A percentile compares a stretch with the other conserved stretches of the same genome.
Conservation (phyloP, 2,888 invertebrate genomes). For the Tachystola acroxantha region DNA sequence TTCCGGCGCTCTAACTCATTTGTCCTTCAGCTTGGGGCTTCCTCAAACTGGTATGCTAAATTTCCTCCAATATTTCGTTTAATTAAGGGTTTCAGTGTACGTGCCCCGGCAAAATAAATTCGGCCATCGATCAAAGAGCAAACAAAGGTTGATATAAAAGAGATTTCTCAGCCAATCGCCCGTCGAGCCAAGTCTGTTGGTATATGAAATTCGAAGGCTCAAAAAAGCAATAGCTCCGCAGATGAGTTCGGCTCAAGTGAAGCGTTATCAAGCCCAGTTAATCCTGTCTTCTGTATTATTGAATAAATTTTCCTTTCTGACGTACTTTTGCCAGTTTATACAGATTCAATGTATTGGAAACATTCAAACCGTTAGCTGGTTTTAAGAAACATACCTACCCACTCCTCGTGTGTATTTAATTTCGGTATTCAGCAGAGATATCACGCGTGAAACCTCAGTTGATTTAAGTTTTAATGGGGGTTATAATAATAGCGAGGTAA, state of each 20-base stretch:
- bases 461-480: slow-evolving; percentile 23
- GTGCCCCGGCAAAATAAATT: slow-evolving; percentile 24
- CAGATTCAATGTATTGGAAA: slow-evolving; percentile 52
- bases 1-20: slow-evolving; percentile 40
- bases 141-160: slow-evolving; percentile 24
- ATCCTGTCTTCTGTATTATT: slow-evolving; percentile 66
- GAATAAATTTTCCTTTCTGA: slow-evolving; percentile 59
- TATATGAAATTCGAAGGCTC: slow-evolving; percentile 46
- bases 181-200: slow-evolving; percentile 29
- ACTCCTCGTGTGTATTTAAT: slow-evolving; percentile 18
- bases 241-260: slow-evolving; percentile 56
- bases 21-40: slow-evolving; percentile 30
- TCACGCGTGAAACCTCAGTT: slow-evolving; percentile 15
- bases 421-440: slow-evolving; percentile 18
- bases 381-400: slow-evolving; percentile 27
- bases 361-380: slow-evolving; percentile 31
- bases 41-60: slow-evolving; percentile 1
- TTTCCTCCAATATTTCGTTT: slow-evolving; percentile 9
- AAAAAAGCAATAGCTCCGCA: slow-evolving; percentile 51
- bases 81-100: slow-evolving; percentile 16
- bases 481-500: slow-evolving; percentile 23
- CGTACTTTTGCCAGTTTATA: slow-evolving; percentile 47
- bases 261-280: slow-evolving; percentile 64
- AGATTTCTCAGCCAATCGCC: slow-evolving; percentile 28
- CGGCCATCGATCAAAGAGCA: slow-evolving; percentile 23